Evolutionary conservation across 2,888 invertebrate genomes (phyloP).

Genomic region (Helleia helle): DNA sequence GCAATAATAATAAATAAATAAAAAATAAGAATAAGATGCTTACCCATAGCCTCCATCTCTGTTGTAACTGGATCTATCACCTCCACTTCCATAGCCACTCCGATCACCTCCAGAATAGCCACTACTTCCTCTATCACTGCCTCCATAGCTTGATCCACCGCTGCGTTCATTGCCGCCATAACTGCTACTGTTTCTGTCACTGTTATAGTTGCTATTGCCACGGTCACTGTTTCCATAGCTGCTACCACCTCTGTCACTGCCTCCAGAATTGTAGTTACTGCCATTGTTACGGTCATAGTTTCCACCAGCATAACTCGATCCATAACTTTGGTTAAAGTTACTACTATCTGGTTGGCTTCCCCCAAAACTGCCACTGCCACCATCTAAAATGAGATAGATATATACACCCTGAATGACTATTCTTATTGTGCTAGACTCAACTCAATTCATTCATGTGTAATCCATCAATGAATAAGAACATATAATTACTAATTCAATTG

Average conservation of each 20-base stretch:
- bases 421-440: too few relatives aligned
- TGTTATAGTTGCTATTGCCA: slow-evolving; percentile 46
- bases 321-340: slow-evolving; percentile 46
- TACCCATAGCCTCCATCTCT: slow-evolving; percentile 76
- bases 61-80: slow-evolving; percentile 61
- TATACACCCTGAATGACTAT: too few relatives aligned
- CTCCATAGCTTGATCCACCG: slow-evolving; percentile 36
- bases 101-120: slow-evolving; percentile 55
- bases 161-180: slow-evolving; percentile 51
- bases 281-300: slow-evolving; percentile 42
- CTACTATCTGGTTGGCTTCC: slow-evolving; percentile 38
- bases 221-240: slow-evolving; percentile 55
- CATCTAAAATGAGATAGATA: slow-evolving; percentile 22
- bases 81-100: slow-evolving; percentile 57
- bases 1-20: too few relatives aligned
- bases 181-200: slow-evolving; percentile 46
- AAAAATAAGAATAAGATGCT: too few relatives aligned
- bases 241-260: slow-evolving; percentile 49
- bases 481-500: too few relatives aligned
- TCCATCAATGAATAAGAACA: too few relatives aligned
- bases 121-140: slow-evolving; percentile 53
- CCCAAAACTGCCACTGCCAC: slow-evolving; percentile 43
- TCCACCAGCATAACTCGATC: slow-evolving; percentile 40
- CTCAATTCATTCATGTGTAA: too few relatives aligned
- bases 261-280: slow-evolving; percentile 39